Percentiles rank a stretch among this genome's conserved stretches.
phyloP scores from a whole-genome alignment of 1,140 invertebrate genomes.

The Venturia canescens region DNA sequence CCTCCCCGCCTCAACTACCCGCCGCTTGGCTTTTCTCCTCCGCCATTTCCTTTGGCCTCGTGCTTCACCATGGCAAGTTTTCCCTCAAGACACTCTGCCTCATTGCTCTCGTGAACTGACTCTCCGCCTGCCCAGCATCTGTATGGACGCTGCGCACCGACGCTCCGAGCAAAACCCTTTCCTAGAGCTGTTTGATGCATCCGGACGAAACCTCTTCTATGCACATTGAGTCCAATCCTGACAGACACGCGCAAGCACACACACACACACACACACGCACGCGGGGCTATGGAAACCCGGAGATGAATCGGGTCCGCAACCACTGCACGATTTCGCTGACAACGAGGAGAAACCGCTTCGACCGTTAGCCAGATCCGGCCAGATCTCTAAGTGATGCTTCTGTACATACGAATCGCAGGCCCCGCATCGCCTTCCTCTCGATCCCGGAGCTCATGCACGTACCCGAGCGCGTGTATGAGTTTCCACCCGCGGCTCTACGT shows the following conservation, averaged over 20 bases:
- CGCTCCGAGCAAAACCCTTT: background rate
- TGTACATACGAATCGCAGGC: background rate
- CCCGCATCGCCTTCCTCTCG: no score
- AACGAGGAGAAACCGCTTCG: background rate
- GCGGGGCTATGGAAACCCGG: no score
- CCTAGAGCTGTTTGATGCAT: slow-evolving; percentile 26
- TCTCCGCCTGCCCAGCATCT: background rate
- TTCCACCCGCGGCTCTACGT: slow-evolving; percentile 14
- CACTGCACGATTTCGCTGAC: background rate
- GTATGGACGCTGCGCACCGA: background rate
- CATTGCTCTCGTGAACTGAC: background rate
- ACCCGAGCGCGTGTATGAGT: background rate
- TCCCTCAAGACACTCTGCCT: background rate
- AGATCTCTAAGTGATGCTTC: background rate
- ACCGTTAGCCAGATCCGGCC: background rate
- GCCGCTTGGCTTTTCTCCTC: no score
- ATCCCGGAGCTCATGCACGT: background rate
- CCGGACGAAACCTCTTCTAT: slow-evolving; percentile 4
- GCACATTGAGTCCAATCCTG: background rate
- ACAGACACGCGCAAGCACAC: background rate
- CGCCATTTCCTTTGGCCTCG: no score
- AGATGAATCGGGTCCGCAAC: slow-evolving; percentile 22
- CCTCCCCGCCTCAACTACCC: no score
- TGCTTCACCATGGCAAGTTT: background rate
- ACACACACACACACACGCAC: background rate